Evolutionary conservation across 2,888 invertebrate genomes (phyloP).

Genomic region (Oscheius sp.): DNA sequence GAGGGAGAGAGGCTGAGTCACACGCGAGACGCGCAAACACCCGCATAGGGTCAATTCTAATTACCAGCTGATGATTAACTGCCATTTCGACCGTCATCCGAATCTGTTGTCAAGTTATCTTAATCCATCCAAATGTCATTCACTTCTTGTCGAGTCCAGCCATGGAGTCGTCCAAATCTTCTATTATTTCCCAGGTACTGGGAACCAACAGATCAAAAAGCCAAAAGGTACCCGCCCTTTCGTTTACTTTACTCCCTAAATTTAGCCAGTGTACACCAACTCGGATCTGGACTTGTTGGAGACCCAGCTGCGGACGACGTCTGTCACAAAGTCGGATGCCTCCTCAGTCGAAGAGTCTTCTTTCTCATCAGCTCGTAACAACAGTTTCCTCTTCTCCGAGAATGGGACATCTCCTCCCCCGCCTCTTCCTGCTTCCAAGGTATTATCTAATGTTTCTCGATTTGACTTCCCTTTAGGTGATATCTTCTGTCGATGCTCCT

Average conservation of each 20-base stretch:
- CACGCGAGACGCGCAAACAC: slow-evolving; percentile 26
- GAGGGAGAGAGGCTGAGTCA: slow-evolving; percentile 1
- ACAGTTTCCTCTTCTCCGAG: background rate
- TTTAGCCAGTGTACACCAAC: slow-evolving; percentile 5
- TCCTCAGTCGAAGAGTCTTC: background rate
- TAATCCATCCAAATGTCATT: too few species aligned
- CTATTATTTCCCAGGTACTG: background rate
- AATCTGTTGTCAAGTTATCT: too few species aligned
- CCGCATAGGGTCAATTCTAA: slow-evolving; percentile 25
- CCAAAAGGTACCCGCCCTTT: background rate
- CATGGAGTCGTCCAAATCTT: too few species aligned
- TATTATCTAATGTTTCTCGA: too few species aligned
- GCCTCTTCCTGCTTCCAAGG: too few species aligned
- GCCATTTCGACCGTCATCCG: background rate
- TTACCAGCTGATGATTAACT: slow-evolving; percentile 5
- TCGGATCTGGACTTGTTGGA: slow-evolving; percentile 23
- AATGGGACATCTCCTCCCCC: background rate
- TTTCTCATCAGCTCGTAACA: background rate
- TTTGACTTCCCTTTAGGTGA: background rate
- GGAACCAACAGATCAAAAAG: background rate
- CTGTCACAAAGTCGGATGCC: background rate
- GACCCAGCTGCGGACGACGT: slow-evolving; percentile 1
- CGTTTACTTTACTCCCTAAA: background rate
- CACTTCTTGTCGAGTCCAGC: too few species aligned
- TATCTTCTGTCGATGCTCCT: slow-evolving; percentile 20